These are phyloP conservation scores for Agonopterix arenella DNA, from an alignment of 2,888 invertebrate species.

Conservation along the genomic window DNA sequence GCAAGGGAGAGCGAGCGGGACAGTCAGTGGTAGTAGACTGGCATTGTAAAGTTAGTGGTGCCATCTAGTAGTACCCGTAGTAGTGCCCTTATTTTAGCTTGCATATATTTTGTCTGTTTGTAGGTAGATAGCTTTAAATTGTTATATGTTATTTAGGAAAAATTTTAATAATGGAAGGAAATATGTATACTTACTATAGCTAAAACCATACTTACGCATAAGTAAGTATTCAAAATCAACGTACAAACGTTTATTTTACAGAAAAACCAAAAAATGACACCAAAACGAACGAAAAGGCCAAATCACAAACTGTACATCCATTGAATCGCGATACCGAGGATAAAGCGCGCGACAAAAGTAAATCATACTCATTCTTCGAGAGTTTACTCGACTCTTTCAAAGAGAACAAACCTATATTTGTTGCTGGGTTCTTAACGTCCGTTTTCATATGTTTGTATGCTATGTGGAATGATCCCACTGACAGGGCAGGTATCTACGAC, in stretches of 20 bases:
- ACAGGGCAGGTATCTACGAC: constrained; percentile 23
- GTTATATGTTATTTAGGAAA: too few relatives aligned
- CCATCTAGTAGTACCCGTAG: too few relatives aligned
- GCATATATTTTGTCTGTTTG: too few relatives aligned
- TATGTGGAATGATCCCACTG: constrained; percentile 27
- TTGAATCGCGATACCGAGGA: constrained; percentile 51
- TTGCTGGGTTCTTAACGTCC: constrained; percentile 41
- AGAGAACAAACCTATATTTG: constrained; percentile 37
- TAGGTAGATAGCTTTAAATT: too few relatives aligned
- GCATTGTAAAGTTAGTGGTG: too few relatives aligned
- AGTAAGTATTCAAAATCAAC: background rate
- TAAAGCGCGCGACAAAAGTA: constrained; percentile 22
- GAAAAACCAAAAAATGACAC: constrained; percentile 43
- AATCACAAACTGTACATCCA: constrained; percentile 43
- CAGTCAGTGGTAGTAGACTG: too few relatives aligned
- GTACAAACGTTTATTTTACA: constrained; percentile 54
- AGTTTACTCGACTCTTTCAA: constrained; percentile 40
- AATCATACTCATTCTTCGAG: constrained; percentile 47
- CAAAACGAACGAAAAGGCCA: constrained; percentile 21
- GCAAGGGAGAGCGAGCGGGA: too few relatives aligned
- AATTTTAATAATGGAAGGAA: too few relatives aligned
- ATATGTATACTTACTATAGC: too few relatives aligned
- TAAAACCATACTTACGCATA: too few relatives aligned
- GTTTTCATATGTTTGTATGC: constrained; percentile 16
- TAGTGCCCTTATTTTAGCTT: too few relatives aligned